Evolutionary conservation across 92 coral and sea anemone species (phyloP).

Genomic region (Galaxea fascicularis): DNA sequence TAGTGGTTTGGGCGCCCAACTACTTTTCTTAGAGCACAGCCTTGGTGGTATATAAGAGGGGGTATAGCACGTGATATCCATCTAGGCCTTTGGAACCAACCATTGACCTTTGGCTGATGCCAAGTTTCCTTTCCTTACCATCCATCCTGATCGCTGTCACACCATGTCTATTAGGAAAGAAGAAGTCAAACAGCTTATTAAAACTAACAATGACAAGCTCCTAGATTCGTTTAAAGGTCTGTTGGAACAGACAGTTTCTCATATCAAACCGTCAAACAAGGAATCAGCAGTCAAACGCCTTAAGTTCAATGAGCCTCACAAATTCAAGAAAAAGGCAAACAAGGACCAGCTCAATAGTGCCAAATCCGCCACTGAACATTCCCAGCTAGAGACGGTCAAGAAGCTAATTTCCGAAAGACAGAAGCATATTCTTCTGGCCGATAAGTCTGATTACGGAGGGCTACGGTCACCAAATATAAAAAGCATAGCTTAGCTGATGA

Average conservation of each 20-base stretch:
- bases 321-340: constrained; percentile 51
- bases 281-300: constrained; percentile 12
- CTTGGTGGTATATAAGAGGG: too few relatives aligned
- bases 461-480: constrained; percentile 25
- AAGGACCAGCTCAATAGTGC: constrained; percentile 45
- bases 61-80: too few relatives aligned
- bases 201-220: constrained; percentile 22
- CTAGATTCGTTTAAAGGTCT: constrained; percentile 26
- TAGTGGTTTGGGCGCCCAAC: too few relatives aligned
- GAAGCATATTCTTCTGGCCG: constrained; percentile 41
- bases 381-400: constrained; percentile 4
- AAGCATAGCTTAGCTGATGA: constrained; percentile 38
- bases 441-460: constrained; percentile 37
- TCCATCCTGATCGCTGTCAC: constrained; percentile 17
- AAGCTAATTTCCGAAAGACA: constrained; percentile 8
- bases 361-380: constrained; percentile 22
- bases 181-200: background rate
- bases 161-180: constrained; percentile 7
- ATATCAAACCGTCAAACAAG: constrained; percentile 29
- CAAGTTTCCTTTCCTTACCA: constrained; percentile 1
- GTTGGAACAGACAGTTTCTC: constrained; percentile 22
- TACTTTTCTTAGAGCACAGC: too few relatives aligned
- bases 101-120: constrained; percentile 5
- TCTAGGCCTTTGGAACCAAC: too few relatives aligned
- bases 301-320: constrained; percentile 35